A percentile compares a stretch with the other conserved stretches of the same genome.
phyloP scores from a whole-genome alignment of 2,888 invertebrate genomes.

The Papilio elwesi region DNA sequence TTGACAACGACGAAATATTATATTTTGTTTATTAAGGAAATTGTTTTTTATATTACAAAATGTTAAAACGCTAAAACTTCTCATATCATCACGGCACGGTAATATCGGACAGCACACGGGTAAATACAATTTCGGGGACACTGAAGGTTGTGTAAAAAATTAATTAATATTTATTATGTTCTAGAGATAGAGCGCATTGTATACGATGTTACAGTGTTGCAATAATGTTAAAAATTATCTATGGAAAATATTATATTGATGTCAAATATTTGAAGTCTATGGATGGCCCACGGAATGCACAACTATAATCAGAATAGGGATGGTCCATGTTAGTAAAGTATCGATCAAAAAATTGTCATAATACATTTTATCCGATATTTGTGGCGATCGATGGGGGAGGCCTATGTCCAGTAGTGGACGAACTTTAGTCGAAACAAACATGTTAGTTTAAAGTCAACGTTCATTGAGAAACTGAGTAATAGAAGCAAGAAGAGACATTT shows the following conservation, averaged over 20 bases:
- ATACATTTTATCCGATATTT: no score
- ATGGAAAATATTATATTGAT: slow-evolving; percentile 7
- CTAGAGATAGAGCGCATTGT: slow-evolving; percentile 13
- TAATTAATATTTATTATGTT: slow-evolving; percentile 11
- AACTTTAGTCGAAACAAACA: no score
- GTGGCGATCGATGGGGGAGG: no score
- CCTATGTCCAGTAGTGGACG: no score
- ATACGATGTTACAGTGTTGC: slow-evolving; percentile 21
- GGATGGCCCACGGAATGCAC: slow-evolving; percentile 57
- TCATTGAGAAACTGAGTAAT: no score
- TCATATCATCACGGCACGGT: slow-evolving; percentile 43
- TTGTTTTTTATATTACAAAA: slow-evolving; percentile 35
- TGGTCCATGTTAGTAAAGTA: slow-evolving; percentile 1
- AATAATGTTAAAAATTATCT: slow-evolving; percentile 21
- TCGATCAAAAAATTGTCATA: background rate
- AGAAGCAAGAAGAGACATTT: no score
- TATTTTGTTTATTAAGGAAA: slow-evolving; percentile 21
- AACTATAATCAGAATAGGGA: slow-evolving; percentile 45
- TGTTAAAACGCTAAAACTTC: slow-evolving; percentile 17
- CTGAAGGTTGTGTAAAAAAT: slow-evolving; percentile 34
- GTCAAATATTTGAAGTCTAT: slow-evolving; percentile 42
- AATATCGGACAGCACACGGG: slow-evolving; percentile 24
- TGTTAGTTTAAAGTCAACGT: no score
- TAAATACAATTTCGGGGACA: slow-evolving; percentile 24
- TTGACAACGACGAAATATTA: slow-evolving; percentile 3